phyloP scores from a whole-genome alignment of 2,797 vertebrate genomes.

The Kryptopterus vitreolus region DNA sequence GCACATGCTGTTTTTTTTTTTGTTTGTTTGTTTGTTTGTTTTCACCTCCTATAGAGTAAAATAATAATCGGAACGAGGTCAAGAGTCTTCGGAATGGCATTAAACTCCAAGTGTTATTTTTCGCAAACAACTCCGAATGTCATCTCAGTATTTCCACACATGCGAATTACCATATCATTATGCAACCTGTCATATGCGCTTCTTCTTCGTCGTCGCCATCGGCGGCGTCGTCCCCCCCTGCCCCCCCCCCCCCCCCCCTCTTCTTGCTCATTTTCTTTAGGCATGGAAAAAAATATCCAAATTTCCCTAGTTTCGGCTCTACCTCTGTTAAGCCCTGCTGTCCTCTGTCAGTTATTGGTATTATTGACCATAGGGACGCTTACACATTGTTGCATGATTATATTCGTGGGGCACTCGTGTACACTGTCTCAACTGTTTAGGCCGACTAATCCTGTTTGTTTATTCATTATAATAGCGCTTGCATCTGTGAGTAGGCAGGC shows the following conservation, averaged over 20 bases:
- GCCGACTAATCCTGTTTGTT: slow-evolving; percentile 44
- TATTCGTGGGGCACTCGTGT: slow-evolving; percentile 29
- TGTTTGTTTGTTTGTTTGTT: too few species aligned
- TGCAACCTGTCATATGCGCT: slow-evolving; percentile 24
- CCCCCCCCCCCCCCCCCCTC: background rate
- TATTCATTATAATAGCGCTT: slow-evolving; percentile 55
- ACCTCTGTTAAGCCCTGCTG: slow-evolving; percentile 14
- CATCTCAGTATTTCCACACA: background rate
- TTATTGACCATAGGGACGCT: background rate
- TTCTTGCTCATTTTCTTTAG: background rate
- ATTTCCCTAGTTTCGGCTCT: background rate
- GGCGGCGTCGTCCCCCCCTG: too few species aligned
- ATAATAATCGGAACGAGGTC: background rate
- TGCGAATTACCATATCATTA: slow-evolving; percentile 31
- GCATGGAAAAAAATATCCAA: slow-evolving; percentile 17
- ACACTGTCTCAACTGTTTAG: slow-evolving; percentile 55
- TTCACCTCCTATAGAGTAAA: background rate
- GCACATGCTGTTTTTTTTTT: background rate
- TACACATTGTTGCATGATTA: slow-evolving; percentile 22
- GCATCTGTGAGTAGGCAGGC: slow-evolving; percentile 34
- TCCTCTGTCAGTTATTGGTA: slow-evolving; percentile 6
- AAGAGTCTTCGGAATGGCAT: background rate
- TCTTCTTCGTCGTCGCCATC: background rate
- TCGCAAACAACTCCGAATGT: slow-evolving; percentile 13
- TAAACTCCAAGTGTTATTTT: slow-evolving; percentile 15